Evolutionary conservation across 2,113 vertebrate genomes (phyloP), one percentile per base, ranked within the genome.

Genomic region (Xiphophorus hellerii): DNA sequence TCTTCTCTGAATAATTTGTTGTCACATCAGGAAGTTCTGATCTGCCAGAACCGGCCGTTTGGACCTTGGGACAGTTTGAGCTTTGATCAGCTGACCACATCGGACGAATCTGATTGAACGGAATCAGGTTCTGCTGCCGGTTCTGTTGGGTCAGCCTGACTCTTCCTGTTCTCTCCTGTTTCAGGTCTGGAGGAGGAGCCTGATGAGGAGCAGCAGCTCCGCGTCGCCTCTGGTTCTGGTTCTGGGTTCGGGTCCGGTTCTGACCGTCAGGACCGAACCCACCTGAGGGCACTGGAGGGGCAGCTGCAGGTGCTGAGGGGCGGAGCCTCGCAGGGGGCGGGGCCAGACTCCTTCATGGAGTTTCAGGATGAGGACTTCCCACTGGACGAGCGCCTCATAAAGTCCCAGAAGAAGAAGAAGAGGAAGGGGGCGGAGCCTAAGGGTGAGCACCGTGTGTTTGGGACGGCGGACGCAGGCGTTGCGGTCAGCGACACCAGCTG

Each of bases 401-500:
- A 63, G 31, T 62, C 70, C 35, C 71, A 62, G n/a, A 76, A 66
- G 29, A 87, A 83, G 63, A 90, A 72, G 76, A 88, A 71, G 65
- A 90, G 85, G 69, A 83, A 89, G 72, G 31, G 0, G 17, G 3
- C 5, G 0, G 35, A 48, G 0, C 25, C 1, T 2, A 69, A 58
- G 33, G 77, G 78, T 0, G 74, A 79, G n/a, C 93, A 94, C 3
- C 86, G 80, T 61, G 37, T 93, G 2, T 90, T 82, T 0, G 94
- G 94, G 9, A 92, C 78, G 0, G 89, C 94, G 0, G 95, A 96
- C 8, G 35, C 64, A 0, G 70, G 90, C 0, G 74, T 92, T 72
- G 93, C 91, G 0, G 17, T 93, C 12, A 95, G 95, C 29, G 90
- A 93, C 29, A 78, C 85, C 12, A 77, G 74, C 83, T 98, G 97